Conservation (phyloP, 2,888 invertebrate species). For the Mythimna lalbum region DNA sequence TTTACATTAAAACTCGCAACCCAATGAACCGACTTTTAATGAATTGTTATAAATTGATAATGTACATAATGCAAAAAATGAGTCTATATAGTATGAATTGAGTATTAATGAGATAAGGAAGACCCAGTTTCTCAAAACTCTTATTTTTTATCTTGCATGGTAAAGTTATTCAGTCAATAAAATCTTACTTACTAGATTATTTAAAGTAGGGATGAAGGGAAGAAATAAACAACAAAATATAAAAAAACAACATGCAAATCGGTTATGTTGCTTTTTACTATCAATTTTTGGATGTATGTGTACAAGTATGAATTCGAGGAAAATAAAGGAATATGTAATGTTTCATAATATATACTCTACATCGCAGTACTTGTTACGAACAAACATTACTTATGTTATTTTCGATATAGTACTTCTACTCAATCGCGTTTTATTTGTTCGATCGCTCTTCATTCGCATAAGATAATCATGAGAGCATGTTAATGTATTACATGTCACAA, state of each 20-base stretch:
- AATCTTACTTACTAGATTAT: conserved; percentile 59
- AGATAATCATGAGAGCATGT: conserved; percentile 83
- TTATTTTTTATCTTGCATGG: conserved; percentile 50
- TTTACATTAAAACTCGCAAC: conserved; percentile 65
- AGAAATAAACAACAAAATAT: conserved; percentile 71
- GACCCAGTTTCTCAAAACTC: conserved; percentile 56
- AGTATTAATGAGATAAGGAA: conserved; percentile 59
- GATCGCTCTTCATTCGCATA: conserved; percentile 81
- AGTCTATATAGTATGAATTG: conserved; percentile 63
- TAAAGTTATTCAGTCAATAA: conserved; percentile 66
- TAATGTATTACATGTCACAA: conserved; percentile 78
- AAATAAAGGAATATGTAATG: conserved; percentile 90
- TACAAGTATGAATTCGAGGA: conserved; percentile 90
- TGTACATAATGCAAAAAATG: conserved; percentile 67
- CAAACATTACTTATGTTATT: conserved; percentile 89
- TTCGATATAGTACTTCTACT: conserved; percentile 88
- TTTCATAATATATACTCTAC: conserved; percentile 89
- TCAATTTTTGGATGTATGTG: conserved; percentile 90
- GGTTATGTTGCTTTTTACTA: conserved; percentile 91
- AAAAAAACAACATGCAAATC: conserved; percentile 86
- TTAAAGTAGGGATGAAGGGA: conserved; percentile 66
- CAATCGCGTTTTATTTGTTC: conserved; percentile 86
- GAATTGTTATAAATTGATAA: conserved; percentile 66
- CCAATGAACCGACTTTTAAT: conserved; percentile 67
- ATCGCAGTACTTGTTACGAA: conserved; percentile 89